Percentiles rank a stretch among this genome's conserved stretches.
phyloP scores from a whole-genome alignment of 2,113 vertebrate species.

The Crocuta crocuta region DNA sequence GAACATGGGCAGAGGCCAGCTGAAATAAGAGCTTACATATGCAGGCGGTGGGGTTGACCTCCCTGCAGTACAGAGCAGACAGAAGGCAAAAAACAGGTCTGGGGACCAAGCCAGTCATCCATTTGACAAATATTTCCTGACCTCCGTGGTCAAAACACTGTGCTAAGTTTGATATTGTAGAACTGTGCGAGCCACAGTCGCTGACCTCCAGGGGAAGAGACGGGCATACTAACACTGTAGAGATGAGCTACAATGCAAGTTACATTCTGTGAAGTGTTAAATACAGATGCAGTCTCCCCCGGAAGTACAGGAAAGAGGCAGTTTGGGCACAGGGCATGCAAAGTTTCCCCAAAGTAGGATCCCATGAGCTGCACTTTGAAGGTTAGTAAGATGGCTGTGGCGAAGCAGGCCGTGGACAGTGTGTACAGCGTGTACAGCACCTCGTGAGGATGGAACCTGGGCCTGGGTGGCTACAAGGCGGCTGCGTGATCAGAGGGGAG shows the following conservation, averaged over 20 bases:
- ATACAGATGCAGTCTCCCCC: neutral
- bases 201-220: neutral
- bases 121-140: neutral
- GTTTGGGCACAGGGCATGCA: neutral
- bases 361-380: neutral
- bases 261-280: neutral
- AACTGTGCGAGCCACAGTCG: neutral
- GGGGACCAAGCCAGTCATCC: neutral
- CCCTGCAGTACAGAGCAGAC: neutral
- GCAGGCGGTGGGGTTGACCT: neutral
- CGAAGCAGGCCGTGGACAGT: neutral
- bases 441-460: fast-evolving
- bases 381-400: neutral
- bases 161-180: neutral
- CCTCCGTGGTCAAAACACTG: neutral
- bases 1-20: slow-evolving; percentile 5
- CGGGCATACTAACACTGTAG: neutral
- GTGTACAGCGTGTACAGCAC: fast-evolving
- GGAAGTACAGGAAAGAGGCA: neutral
- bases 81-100: neutral
- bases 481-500: neutral
- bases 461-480: neutral
- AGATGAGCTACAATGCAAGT: neutral
- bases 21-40: neutral
- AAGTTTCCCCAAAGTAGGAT: neutral